These are phyloP conservation scores for Eristalinus sepulchralis DNA, from an alignment of 2,888 invertebrate species.

Conservation along the genomic window DNA sequence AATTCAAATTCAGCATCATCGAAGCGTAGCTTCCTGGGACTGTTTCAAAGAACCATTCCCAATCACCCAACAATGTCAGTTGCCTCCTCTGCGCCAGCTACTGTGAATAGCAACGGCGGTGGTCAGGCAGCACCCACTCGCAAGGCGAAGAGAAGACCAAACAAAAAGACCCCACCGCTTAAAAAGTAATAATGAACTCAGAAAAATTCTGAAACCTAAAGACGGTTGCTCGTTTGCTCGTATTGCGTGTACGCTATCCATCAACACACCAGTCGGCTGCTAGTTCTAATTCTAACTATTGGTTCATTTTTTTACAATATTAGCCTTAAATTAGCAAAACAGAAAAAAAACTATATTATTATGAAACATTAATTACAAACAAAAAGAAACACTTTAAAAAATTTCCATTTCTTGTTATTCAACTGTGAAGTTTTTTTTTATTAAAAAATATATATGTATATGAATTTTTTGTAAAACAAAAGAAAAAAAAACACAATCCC, in stretches of 20 bases:
- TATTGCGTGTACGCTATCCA: constrained; percentile 46
- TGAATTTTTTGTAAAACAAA: constrained; percentile 70
- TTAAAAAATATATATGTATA: constrained; percentile 63
- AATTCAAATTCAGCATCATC: constrained; percentile 20
- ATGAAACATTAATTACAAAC: constrained; percentile 59
- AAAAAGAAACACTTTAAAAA: constrained; percentile 38
- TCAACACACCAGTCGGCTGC: constrained; percentile 58
- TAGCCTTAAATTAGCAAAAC: constrained; percentile 66
- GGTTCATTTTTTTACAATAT: constrained; percentile 63
- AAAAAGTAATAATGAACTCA: constrained; percentile 47
- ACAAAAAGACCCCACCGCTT: constrained; percentile 64
- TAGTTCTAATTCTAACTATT: constrained; percentile 65
- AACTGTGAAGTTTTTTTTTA: constrained; percentile 68
- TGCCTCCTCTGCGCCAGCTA: constrained; percentile 3
- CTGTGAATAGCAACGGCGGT: constrained; percentile 23
- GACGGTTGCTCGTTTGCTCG: constrained; percentile 51
- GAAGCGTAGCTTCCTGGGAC: constrained; percentile 38
- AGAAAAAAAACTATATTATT: constrained; percentile 20
- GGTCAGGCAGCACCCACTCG: constrained; percentile 53
- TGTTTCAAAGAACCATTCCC: constrained; percentile 45
- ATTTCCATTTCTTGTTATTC: constrained; percentile 68
- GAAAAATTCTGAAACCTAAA: constrained; percentile 7
- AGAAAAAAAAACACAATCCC: constrained; percentile 23
- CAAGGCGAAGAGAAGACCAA: constrained; percentile 66
- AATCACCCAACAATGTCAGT: constrained; percentile 12